Conservation (phyloP, 2,888 invertebrate genomes). For the Hyalella azteca region DNA sequence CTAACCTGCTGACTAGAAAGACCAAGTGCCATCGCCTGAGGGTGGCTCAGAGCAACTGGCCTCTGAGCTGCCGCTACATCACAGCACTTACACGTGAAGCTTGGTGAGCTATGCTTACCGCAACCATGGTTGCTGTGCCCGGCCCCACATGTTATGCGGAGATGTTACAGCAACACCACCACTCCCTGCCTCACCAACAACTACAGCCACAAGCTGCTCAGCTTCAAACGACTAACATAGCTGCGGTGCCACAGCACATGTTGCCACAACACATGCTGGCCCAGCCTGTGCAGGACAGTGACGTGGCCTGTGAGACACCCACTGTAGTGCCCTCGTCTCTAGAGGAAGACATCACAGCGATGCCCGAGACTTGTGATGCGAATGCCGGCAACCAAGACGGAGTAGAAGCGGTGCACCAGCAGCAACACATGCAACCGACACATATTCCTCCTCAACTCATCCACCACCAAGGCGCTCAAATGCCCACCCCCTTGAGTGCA, state of each 20-base stretch:
- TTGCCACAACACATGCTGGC: neutral
- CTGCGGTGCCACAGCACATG: neutral
- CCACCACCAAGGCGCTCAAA: conserved; percentile 19
- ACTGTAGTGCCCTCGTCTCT: neutral
- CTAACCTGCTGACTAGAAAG: neutral
- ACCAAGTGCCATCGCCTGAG: neutral
- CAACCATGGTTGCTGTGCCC: conserved; percentile 56
- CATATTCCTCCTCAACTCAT: neutral
- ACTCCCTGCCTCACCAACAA: neutral
- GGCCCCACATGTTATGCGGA: conserved; percentile 48
- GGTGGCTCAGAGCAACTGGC: neutral
- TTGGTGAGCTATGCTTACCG: conserved; percentile 39
- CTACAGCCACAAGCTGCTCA: neutral
- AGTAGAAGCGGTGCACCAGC: neutral
- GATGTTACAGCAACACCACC: conserved; percentile 16
- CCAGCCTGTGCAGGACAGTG: neutral
- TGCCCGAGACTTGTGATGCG: neutral
- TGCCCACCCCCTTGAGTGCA: neutral
- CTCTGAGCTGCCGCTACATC: no score
- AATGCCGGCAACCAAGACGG: neutral
- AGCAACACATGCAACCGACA: neutral
- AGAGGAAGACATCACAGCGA: neutral
- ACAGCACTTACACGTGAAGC: no score
- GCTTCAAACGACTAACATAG: neutral
- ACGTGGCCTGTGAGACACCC: neutral